Evolutionary conservation across 2,888 invertebrate species (phyloP).

Genomic region (Diarsia mendica): DNA sequence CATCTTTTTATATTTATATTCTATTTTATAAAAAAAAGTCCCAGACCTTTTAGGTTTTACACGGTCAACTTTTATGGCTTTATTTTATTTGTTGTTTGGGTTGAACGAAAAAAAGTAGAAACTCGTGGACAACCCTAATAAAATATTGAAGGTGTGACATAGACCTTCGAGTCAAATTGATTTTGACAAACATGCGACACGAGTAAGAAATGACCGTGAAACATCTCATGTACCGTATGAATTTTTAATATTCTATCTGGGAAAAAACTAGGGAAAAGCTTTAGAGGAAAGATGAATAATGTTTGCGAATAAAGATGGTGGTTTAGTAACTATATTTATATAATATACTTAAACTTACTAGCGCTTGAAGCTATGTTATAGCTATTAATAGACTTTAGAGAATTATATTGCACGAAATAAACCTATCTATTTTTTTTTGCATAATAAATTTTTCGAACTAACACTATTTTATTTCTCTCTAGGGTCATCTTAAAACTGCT

Average conservation of each 20-base stretch:
- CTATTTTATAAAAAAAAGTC: constrained; percentile 5
- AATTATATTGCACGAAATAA: background rate
- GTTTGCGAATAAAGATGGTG: background rate
- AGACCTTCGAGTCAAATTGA: background rate
- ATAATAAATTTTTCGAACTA: background rate
- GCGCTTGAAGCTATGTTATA: background rate
- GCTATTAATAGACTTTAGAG: too few relatives aligned
- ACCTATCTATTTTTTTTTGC: too few relatives aligned
- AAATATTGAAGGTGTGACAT: background rate
- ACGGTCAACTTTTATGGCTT: background rate
- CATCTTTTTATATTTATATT: constrained; percentile 3
- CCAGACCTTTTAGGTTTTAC: background rate
- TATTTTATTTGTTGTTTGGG: constrained; percentile 23
- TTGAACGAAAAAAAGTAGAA: background rate
- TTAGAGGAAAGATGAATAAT: background rate
- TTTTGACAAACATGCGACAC: background rate
- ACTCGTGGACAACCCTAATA: background rate
- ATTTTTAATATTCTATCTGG: background rate
- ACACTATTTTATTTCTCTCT: background rate
- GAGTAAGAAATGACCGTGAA: too few relatives aligned
- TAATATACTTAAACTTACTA: background rate
- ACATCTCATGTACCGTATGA: background rate
- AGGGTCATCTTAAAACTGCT: constrained; percentile 2
- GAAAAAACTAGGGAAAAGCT: background rate
- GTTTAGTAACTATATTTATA: background rate